phyloP scores from a whole-genome alignment of 2,113 vertebrate species.

The Misgurnus mizolepis region DNA sequence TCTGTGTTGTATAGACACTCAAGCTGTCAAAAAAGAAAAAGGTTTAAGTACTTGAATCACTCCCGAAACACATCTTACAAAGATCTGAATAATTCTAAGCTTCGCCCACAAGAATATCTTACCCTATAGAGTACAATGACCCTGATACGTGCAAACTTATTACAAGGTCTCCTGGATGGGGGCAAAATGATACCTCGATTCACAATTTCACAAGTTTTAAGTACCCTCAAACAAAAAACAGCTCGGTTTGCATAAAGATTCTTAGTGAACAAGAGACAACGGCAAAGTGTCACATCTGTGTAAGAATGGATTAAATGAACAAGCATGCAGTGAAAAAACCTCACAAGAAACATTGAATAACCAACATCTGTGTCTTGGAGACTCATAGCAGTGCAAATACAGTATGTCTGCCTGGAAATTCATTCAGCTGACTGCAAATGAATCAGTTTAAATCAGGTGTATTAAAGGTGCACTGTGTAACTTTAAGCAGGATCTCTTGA shows the following conservation, averaged over 20 bases:
- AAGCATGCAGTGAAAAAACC: not conserved
- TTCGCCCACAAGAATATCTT: not conserved
- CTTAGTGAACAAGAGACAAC: not conserved
- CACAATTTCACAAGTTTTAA: not conserved
- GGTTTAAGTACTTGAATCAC: not conserved
- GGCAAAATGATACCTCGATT: not conserved
- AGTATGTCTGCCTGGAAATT: too few relatives aligned
- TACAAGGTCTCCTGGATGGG: not conserved
- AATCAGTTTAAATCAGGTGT: too few relatives aligned
- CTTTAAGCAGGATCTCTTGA: too few relatives aligned
- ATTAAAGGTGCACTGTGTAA: too few relatives aligned
- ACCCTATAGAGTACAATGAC: not conserved
- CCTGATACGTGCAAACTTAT: not conserved
- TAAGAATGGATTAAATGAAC: not conserved
- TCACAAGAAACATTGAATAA: too few relatives aligned
- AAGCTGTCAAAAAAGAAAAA: not conserved
- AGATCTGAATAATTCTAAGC: conserved; percentile 1
- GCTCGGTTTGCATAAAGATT: not conserved
- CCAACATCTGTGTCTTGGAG: too few relatives aligned
- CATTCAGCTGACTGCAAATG: too few relatives aligned
- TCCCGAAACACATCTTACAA: not conserved
- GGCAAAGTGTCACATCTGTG: not conserved
- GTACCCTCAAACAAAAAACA: not conserved
- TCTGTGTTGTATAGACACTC: not conserved
- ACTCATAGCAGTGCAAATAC: too few relatives aligned